phyloP scores from a whole-genome alignment of 2,797 vertebrate species.

The Lagodon rhomboides region DNA sequence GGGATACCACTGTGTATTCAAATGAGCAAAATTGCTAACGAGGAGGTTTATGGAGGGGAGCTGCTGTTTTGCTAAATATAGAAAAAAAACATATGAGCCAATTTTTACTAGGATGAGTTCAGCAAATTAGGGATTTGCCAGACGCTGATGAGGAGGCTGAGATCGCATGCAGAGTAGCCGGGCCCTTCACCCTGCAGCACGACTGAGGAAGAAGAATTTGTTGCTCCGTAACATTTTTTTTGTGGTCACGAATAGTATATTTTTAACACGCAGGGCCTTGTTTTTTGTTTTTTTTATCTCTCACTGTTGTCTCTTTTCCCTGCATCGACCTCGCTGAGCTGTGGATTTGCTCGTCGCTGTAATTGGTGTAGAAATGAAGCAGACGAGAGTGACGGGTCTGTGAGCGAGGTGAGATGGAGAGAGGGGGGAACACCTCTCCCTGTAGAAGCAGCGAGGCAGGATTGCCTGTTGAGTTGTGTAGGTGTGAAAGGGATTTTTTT shows the following conservation, averaged over 20 bases:
- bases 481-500: constrained; percentile 62
- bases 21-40: constrained; percentile 47
- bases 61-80: constrained; percentile 51
- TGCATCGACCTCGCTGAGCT: not conserved
- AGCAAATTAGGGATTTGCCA: constrained; percentile 47
- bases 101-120: constrained; percentile 42
- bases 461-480: constrained; percentile 28
- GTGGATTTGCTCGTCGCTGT: constrained; percentile 28
- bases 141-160: constrained; percentile 30
- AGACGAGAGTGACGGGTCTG: constrained; percentile 44
- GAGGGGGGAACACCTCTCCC: constrained; percentile 40
- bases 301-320: not conserved
- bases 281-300: not conserved
- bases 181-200: not conserved
- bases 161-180: constrained; percentile 20
- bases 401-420: constrained; percentile 21
- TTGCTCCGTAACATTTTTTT: not conserved
- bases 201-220: not conserved
- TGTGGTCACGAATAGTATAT: not conserved
- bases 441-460: constrained; percentile 9
- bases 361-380: constrained; percentile 44
- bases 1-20: constrained; percentile 25
- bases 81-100: constrained; percentile 45
- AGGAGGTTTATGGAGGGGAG: constrained; percentile 44
- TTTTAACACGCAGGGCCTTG: constrained; percentile 7